Evolutionary conservation across 2,113 vertebrate species (phyloP).

Genomic region (Perca flavescens): DNA sequence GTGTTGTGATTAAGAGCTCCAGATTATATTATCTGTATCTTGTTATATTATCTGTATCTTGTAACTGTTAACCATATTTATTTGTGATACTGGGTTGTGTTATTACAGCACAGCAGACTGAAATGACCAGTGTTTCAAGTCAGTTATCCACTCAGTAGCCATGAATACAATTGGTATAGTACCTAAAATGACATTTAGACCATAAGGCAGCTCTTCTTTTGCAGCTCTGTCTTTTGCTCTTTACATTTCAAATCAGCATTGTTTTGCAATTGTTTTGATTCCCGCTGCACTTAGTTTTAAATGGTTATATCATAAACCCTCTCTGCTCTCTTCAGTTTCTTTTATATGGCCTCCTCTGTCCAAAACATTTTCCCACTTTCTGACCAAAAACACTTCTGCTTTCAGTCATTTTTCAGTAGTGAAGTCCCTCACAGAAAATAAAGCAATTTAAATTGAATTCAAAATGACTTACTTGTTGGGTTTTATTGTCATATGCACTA

Average conservation of each 20-base stretch:
- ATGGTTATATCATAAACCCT: not conserved
- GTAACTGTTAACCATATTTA: not conserved
- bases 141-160: not conserved
- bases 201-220: not conserved
- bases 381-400: not conserved
- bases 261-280: constrained; percentile 20
- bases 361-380: not conserved
- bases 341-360: not conserved
- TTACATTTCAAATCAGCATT: constrained; percentile 17
- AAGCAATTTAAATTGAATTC: no score
- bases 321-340: not conserved
- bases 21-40: not conserved
- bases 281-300: not conserved
- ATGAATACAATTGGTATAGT: constrained; percentile 10
- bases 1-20: not conserved
- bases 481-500: constrained; percentile 1
- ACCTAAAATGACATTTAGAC: not conserved
- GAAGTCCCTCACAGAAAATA: no score
- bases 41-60: no score
- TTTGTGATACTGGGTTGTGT: not conserved
- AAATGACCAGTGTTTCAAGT: not conserved
- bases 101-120: not conserved
- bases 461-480: constrained; percentile 1
- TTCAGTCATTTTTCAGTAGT: constrained; percentile 14
- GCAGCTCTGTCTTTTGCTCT: not conserved